These are phyloP conservation scores for Bombyx huttoni DNA, from an alignment of 2,888 invertebrate genomes.

Conservation along the genomic window DNA sequence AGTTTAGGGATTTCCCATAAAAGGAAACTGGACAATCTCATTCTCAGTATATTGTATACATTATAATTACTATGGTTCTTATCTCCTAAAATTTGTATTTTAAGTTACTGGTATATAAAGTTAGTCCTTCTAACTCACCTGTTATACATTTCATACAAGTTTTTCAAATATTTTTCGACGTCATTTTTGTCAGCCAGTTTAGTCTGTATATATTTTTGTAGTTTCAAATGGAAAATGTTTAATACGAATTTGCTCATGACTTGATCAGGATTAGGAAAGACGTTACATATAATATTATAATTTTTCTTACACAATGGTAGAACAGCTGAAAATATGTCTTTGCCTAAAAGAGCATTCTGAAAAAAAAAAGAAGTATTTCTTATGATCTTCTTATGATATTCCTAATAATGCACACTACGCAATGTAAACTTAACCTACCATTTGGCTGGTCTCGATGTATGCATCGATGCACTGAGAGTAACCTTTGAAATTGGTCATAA, in stretches of 20 bases:
- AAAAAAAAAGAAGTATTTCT: conserved; percentile 16
- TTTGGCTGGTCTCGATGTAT: conserved; percentile 96
- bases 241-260: conserved; percentile 98
- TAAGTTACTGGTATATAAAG: too few relatives aligned
- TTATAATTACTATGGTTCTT: too few relatives aligned
- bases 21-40: too few relatives aligned
- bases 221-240: conserved; percentile 93
- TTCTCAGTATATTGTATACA: too few relatives aligned
- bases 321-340: conserved; percentile 92
- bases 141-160: conserved; percentile 90
- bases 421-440: conserved; percentile 66
- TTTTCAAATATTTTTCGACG: conserved; percentile 89
- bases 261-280: conserved; percentile 95
- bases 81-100: too few relatives aligned
- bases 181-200: conserved; percentile 86
- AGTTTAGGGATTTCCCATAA: too few relatives aligned
- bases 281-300: conserved; percentile 85
- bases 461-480: conserved; percentile 97
- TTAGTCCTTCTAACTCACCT: conserved; percentile 70
- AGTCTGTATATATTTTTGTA: conserved; percentile 88
- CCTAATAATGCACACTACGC: too few relatives aligned
- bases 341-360: conserved; percentile 86
- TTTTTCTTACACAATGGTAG: conserved; percentile 91
- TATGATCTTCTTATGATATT: too few relatives aligned
- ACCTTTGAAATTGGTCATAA: conserved; percentile 95